phyloP scores from a whole-genome alignment of 2,888 invertebrate species.

The Leucophenga maculata region DNA sequence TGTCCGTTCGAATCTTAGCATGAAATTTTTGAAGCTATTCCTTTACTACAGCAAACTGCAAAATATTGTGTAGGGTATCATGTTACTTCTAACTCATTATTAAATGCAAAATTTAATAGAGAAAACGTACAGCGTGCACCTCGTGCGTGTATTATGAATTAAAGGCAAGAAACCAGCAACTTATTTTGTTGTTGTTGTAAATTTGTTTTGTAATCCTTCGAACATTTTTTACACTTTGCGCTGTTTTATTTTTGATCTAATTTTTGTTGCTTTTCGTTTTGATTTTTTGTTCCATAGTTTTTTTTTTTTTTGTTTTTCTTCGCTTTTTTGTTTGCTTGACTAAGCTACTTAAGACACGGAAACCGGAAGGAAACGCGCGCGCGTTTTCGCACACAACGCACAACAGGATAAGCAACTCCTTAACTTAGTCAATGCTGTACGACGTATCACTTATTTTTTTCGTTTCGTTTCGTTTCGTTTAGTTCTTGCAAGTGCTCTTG shows the following conservation, averaged over 20 bases:
- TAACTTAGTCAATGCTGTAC: conserved; percentile 18
- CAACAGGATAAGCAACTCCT: conserved; percentile 29
- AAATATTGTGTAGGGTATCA: no score
- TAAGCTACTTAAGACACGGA: conserved; percentile 20
- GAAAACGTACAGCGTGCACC: no score
- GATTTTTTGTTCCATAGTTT: neutral
- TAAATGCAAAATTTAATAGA: no score
- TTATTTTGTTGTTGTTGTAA: neutral
- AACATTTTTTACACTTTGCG: neutral
- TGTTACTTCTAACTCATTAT: no score
- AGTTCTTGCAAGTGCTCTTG: neutral
- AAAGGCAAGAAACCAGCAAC: neutral
- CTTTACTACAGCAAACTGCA: no score
- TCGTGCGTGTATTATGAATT: no score
- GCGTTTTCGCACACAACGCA: neutral
- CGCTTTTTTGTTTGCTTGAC: neutral
- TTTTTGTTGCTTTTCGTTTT: neutral
- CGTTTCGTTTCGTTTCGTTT: neutral
- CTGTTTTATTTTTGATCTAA: conserved; percentile 5
- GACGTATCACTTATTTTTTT: neutral
- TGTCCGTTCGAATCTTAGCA: no score
- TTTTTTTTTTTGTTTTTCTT: conserved; percentile 11
- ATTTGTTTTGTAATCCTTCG: neutral
- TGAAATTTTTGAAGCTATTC: no score
- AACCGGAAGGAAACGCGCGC: conserved; percentile 31